Conservation (phyloP, 92 coral and sea anemone genomes). For the Epizoanthus stellaris region DNA sequence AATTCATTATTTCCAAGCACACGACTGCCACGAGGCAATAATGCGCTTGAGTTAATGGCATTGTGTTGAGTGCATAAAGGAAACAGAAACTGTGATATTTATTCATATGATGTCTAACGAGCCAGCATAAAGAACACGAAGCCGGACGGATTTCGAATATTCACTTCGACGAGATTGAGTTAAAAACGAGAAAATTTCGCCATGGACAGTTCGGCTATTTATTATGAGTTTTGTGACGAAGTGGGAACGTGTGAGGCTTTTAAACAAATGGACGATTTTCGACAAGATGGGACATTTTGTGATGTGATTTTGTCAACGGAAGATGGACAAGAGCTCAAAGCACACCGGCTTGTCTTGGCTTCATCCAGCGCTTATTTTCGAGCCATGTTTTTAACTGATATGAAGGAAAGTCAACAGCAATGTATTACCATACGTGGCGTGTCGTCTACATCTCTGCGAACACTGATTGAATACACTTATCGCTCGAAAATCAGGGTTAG, state of each 20-base stretch:
- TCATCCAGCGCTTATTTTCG: slow-evolving; percentile 92
- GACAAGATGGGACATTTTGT: slow-evolving; percentile 80
- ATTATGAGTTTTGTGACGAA: slow-evolving; percentile 80
- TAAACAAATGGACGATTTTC: slow-evolving; percentile 82
- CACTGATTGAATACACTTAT: slow-evolving; percentile 86
- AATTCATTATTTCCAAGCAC: slow-evolving; percentile 31
- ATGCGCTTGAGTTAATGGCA: background rate
- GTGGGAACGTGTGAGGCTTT: slow-evolving; percentile 71
- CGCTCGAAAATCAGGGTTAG: slow-evolving; percentile 69
- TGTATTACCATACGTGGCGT: slow-evolving; percentile 78
- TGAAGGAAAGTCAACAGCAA: slow-evolving; percentile 92
- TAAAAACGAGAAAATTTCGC: background rate
- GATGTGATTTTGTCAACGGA: slow-evolving; percentile 87
- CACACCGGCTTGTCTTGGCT: slow-evolving; percentile 89
- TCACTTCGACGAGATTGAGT: too few relatives aligned
- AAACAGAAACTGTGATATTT: slow-evolving; percentile 2
- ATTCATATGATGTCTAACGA: background rate
- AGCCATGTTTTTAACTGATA: slow-evolving; percentile 96
- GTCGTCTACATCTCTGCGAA: slow-evolving; percentile 71
- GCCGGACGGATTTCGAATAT: background rate
- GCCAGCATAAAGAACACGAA: background rate
- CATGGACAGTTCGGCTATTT: slow-evolving; percentile 70
- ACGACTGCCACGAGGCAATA: slow-evolving; percentile 48
- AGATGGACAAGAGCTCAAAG: slow-evolving; percentile 82
- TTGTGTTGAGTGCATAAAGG: slow-evolving; percentile 26